These are phyloP conservation scores for Cydia amplana DNA, from an alignment of 1,140 invertebrate genomes.

Conservation along the genomic window DNA sequence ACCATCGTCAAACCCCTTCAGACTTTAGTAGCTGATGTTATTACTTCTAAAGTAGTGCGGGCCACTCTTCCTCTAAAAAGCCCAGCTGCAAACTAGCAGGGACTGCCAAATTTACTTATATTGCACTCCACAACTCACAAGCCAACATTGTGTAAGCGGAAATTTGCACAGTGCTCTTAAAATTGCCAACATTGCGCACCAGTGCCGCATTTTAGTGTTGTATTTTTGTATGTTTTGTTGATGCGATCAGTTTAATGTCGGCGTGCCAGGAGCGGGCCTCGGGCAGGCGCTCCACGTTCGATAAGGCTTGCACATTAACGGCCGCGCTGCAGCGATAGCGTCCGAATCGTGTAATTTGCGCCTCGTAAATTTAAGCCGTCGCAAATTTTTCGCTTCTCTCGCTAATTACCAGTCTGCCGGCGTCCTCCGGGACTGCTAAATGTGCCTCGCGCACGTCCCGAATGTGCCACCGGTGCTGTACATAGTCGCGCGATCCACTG, in stretches of 20 bases:
- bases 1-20: no score
- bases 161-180: slow-evolving; percentile 20
- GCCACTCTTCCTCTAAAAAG: neutral
- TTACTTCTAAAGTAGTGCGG: neutral
- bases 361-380: slow-evolving; percentile 77
- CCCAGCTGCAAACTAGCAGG: neutral
- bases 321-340: slow-evolving; percentile 71
- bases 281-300: slow-evolving; percentile 51
- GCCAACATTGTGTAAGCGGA: slow-evolving; percentile 25
- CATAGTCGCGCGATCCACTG: slow-evolving; percentile 57
- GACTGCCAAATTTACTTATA: slow-evolving; percentile 19
- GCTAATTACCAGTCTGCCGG: slow-evolving; percentile 75
- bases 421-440: slow-evolving; percentile 75
- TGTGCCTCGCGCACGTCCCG: slow-evolving; percentile 72
- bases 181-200: slow-evolving; percentile 30
- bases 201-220: slow-evolving; percentile 40
- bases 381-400: slow-evolving; percentile 77
- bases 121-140: slow-evolving; percentile 17
- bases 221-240: slow-evolving; percentile 56
- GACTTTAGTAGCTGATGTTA: no score
- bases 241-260: slow-evolving; percentile 60
- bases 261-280: slow-evolving; percentile 36
- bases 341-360: slow-evolving; percentile 75
- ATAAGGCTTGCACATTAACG: slow-evolving; percentile 77
- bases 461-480: slow-evolving; percentile 62